Conservation (phyloP, 1,140 invertebrate genomes). For the Mya arenaria region DNA sequence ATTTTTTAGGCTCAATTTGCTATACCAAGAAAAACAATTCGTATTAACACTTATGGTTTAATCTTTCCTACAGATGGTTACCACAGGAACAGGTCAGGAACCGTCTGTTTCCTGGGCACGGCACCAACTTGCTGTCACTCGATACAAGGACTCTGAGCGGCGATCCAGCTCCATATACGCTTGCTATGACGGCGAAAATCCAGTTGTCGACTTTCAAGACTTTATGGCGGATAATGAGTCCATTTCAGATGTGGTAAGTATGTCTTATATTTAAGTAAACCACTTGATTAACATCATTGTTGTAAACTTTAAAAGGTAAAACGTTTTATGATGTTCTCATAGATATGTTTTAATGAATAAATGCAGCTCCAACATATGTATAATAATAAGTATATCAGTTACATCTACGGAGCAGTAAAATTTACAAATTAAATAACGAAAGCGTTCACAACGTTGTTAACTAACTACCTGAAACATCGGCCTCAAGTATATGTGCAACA, state of each 20-base stretch:
- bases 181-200: conserved; percentile 60
- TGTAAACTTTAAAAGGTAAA: too few species aligned
- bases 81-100: conserved; percentile 60
- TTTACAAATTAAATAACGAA: too few species aligned
- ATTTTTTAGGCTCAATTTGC: conserved; percentile 62
- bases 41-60: conserved; percentile 63
- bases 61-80: conserved; percentile 57
- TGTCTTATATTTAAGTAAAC: too few species aligned
- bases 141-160: conserved; percentile 66
- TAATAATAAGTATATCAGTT: too few species aligned
- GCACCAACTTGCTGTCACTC: conserved; percentile 71
- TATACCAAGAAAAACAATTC: conserved; percentile 54
- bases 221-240: conserved; percentile 66
- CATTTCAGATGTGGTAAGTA: conserved; percentile 67
- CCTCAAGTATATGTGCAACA: not conserved
- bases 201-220: conserved; percentile 63
- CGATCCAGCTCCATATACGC: conserved; percentile 66
- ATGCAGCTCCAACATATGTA: too few species aligned
- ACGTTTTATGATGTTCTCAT: not conserved
- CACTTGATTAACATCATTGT: not conserved
- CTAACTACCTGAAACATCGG: not conserved
- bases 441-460: not conserved
- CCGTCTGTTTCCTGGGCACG: conserved; percentile 42
- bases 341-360: not conserved
- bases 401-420: too few species aligned